A percentile compares a stretch with the other conserved stretches of the same genome.
phyloP scores from a whole-genome alignment of 2,113 vertebrate species.

The Cavia porcellus region DNA sequence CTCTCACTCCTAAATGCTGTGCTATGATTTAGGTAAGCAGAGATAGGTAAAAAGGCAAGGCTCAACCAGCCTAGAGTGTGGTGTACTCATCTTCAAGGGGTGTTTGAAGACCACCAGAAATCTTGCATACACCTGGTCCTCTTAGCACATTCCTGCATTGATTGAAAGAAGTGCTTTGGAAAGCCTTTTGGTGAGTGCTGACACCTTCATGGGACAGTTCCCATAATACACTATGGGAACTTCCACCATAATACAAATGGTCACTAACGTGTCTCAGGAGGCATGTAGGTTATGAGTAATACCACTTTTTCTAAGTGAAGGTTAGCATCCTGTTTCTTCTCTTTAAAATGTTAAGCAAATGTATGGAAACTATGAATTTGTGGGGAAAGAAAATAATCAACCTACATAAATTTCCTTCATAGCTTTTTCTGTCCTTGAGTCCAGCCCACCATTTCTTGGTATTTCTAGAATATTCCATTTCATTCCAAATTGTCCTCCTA shows the following conservation, averaged over 20 bases:
- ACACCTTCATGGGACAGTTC: neutral
- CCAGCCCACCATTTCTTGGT: neutral
- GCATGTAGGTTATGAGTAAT: neutral
- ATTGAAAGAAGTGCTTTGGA: neutral
- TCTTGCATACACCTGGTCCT: neutral
- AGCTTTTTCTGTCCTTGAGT: neutral
- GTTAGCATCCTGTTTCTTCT: neutral
- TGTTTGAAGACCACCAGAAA: neutral
- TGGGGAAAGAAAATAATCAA: neutral
- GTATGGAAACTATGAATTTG: neutral
- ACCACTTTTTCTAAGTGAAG: neutral
- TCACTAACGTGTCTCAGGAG: neutral
- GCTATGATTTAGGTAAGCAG: neutral
- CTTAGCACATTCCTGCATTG: neutral
- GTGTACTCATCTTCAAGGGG: neutral
- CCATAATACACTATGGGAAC: neutral
- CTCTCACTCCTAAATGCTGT: neutral
- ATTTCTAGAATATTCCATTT: neutral
- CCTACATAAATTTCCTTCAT: neutral
- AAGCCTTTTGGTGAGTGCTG: neutral
- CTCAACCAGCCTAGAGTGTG: neutral
- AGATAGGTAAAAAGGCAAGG: neutral
- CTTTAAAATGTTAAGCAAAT: neutral
- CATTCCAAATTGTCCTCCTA: neutral
- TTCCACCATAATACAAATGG: too few species aligned